Evolutionary conservation across 2,797 vertebrate genomes (phyloP), one percentile per base, ranked within the genome.

Genomic region (Parotocinclus haroldoi): DNA sequence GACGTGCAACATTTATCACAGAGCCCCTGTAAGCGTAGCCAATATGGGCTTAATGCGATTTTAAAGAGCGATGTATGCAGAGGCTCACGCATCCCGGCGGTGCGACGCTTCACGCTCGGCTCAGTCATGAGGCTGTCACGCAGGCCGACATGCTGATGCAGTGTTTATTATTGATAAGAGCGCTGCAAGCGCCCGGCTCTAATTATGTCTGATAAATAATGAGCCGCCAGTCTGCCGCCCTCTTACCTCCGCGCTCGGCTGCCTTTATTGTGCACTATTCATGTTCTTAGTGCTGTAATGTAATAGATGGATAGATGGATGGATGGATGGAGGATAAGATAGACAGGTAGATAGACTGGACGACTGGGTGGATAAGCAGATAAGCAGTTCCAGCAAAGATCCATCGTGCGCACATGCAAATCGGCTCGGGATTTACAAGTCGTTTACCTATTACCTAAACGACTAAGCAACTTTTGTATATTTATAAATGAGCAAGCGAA

Each of bases 21-120:
- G 16, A 74, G 84, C 86, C 87, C 82, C 69, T 83, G 87, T 89
- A 85, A 89, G 87, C 86, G 82, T 84, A 86, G 86, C 86, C 88
- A 88, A 90, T 90, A 87, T 82, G 83, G 71, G 84, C 85, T 86
- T 88, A 90, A 89, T 90, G 83, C 59, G 76, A 86, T 89, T 89
- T 88, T 88, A 88, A 84, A 87, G 85, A 82, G 87, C 88, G 87
- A 91, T 89, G 84, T 83, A 88, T 89, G 85, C 66, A 78, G 53
- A 69, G 78, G 76, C 68, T 63, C 63, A 73, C 56, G 76, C 55
- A 76, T 53, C 78, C 75, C 79, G 63, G 48, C 69, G 62, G 70
- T 79, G 77, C 65, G 73, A 69, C 64, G 61, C 76, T 78, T 70
- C 73, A 69, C 68, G 69, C 78, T 70, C 62, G 17, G 56, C 58